Evolutionary conservation across 2,888 invertebrate species (phyloP).

Genomic region (Atherix ibis): DNA sequence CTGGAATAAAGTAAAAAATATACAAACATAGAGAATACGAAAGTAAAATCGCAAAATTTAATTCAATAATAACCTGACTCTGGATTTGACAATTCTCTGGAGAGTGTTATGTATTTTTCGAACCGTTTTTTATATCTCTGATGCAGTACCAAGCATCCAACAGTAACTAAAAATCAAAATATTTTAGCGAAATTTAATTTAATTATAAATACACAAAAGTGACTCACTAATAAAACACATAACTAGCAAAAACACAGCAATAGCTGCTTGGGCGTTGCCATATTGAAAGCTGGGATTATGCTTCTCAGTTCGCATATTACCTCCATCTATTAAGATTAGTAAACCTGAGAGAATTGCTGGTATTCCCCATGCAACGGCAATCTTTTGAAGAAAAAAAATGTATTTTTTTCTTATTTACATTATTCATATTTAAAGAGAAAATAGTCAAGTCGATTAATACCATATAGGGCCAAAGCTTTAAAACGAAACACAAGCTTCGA

Average conservation of each 20-base stretch:
- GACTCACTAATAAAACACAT: slow-evolving; percentile 61
- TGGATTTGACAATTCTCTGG: slow-evolving; percentile 40
- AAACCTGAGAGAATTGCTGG: slow-evolving; percentile 51
- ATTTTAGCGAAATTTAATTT: neutral
- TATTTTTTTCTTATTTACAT: no score
- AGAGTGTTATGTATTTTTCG: slow-evolving; percentile 45
- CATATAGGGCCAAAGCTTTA: slow-evolving; percentile 57
- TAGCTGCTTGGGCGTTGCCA: slow-evolving; percentile 59
- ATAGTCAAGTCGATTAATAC: slow-evolving; percentile 19
- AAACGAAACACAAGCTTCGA: slow-evolving; percentile 66
- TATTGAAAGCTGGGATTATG: slow-evolving; percentile 63
- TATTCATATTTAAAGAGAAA: no score
- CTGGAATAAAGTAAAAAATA: neutral
- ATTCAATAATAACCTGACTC: slow-evolving; percentile 21
- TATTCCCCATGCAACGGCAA: slow-evolving; percentile 42
- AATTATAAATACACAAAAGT: no score
- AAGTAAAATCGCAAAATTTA: neutral
- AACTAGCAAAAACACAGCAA: slow-evolving; percentile 57
- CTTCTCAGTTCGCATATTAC: slow-evolving; percentile 38
- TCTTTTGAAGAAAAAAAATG: no score
- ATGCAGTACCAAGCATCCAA: slow-evolving; percentile 67
- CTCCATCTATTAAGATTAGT: slow-evolving; percentile 41
- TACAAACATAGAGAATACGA: neutral
- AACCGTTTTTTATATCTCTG: slow-evolving; percentile 61
- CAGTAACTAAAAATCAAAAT: slow-evolving; percentile 43